These are phyloP conservation scores for Girardia tigrina DNA, from an alignment of 2,888 invertebrate species.

Conservation along the genomic window DNA sequence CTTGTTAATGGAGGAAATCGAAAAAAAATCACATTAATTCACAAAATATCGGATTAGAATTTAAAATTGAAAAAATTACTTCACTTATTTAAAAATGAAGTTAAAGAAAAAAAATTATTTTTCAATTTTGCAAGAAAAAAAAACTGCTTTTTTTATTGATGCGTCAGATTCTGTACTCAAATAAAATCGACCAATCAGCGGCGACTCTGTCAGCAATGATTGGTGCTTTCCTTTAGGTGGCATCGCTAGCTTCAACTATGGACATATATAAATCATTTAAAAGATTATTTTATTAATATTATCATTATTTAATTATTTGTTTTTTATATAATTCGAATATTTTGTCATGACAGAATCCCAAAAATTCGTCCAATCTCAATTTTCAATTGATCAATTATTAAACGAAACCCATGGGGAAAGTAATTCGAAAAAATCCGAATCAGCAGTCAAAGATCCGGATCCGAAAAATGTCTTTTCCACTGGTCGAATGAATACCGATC, in stretches of 20 bases:
- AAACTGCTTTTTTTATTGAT: not conserved
- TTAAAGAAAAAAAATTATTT: conserved; percentile 18
- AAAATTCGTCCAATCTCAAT: not conserved
- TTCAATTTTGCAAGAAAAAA: not conserved
- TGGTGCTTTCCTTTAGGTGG: not conserved
- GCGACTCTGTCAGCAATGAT: not conserved
- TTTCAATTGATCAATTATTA: conserved; percentile 18
- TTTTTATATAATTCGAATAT: not conserved
- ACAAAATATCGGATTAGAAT: conserved; percentile 12
- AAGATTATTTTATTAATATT: not conserved
- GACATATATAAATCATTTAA: not conserved
- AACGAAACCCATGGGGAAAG: conserved; percentile 4
- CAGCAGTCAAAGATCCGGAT: not conserved
- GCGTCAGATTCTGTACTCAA: conserved; percentile 11
- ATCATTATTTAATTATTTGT: not conserved
- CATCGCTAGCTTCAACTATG: not conserved
- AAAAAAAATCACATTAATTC: not conserved
- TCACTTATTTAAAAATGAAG: not conserved
- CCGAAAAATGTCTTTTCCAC: not conserved
- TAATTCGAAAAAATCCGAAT: not conserved
- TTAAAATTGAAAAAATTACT: conserved; percentile 19
- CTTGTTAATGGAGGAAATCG: not conserved
- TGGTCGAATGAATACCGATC: not conserved
- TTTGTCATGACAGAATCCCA: not conserved
- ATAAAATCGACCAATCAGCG: not conserved